These are phyloP conservation scores for Hemaris fuciformis DNA, from an alignment of 2,888 invertebrate species.

Conservation along the genomic window DNA sequence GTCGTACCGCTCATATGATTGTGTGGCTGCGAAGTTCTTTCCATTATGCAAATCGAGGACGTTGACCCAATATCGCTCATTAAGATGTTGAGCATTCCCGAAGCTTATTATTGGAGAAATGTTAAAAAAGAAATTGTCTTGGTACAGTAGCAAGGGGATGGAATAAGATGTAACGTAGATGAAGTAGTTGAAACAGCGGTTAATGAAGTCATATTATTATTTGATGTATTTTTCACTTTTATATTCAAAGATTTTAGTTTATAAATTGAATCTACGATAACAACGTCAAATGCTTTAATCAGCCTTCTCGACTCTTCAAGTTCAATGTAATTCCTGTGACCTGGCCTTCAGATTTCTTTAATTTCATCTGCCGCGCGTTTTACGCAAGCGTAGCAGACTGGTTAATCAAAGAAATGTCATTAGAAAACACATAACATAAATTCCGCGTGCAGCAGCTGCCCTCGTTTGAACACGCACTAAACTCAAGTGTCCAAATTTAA, in stretches of 20 bases:
- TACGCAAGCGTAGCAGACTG: neutral
- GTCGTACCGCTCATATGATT: neutral
- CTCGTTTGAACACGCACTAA: neutral
- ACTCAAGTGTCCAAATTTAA: neutral
- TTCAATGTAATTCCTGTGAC: neutral
- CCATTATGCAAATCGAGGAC: slow-evolving; percentile 25
- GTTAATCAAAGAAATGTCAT: slow-evolving; percentile 6
- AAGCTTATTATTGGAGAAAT: too few species aligned
- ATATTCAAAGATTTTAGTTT: too few species aligned
- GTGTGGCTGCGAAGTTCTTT: slow-evolving; percentile 19
- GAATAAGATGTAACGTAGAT: too few species aligned
- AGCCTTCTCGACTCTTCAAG: neutral
- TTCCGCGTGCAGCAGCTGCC: neutral
- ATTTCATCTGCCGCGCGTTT: neutral
- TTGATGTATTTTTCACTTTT: too few species aligned
- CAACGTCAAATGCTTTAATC: neutral
- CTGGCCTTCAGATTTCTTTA: neutral
- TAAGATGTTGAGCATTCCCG: slow-evolving; percentile 27
- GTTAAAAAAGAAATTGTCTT: too few species aligned
- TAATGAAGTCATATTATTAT: too few species aligned
- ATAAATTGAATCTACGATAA: too few species aligned
- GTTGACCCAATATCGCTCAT: slow-evolving; percentile 41
- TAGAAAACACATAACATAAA: neutral
- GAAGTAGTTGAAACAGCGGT: too few species aligned
- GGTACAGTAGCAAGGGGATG: too few species aligned